These are phyloP conservation scores for Motacilla alba DNA, from an alignment of 2,113 vertebrate species.

Conservation along the genomic window DNA sequence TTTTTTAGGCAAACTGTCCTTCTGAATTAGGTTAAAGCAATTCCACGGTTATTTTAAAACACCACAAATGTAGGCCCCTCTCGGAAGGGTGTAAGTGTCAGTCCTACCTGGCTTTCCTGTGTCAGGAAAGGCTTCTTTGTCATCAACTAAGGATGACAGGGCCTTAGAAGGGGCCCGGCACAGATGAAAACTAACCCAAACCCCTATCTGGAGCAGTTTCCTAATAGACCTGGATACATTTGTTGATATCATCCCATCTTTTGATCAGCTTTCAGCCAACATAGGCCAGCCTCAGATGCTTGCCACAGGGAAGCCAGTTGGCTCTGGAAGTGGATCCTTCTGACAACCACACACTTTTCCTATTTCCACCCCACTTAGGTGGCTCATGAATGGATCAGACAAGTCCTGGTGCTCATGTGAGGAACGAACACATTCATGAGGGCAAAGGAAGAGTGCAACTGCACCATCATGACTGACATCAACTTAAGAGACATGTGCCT, in stretches of 20 bases:
- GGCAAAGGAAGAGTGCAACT: background rate
- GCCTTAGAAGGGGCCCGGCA: background rate
- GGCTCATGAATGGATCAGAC: fast-evolving
- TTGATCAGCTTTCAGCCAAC: background rate
- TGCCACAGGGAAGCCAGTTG: fast-evolving
- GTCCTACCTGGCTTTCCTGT: background rate
- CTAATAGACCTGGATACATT: background rate
- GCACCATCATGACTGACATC: background rate
- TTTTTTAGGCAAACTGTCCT: background rate
- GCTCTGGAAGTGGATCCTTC: background rate
- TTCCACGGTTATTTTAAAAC: background rate
- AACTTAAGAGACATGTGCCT: background rate
- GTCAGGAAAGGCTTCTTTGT: background rate
- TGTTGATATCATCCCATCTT: background rate
- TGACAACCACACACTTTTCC: background rate
- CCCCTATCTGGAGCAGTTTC: background rate
- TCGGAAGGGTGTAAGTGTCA: background rate
- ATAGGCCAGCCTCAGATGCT: background rate
- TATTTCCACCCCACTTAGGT: background rate
- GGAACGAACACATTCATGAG: background rate
- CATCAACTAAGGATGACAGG: background rate
- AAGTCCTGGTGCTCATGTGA: background rate
- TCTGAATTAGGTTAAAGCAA: background rate
- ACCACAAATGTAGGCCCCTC: background rate
- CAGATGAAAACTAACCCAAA: background rate